A percentile compares a stretch with the other conserved stretches of the same genome.
Conservation (phyloP, 1,140 invertebrate species). For the Pseudoatta argentina region DNA sequence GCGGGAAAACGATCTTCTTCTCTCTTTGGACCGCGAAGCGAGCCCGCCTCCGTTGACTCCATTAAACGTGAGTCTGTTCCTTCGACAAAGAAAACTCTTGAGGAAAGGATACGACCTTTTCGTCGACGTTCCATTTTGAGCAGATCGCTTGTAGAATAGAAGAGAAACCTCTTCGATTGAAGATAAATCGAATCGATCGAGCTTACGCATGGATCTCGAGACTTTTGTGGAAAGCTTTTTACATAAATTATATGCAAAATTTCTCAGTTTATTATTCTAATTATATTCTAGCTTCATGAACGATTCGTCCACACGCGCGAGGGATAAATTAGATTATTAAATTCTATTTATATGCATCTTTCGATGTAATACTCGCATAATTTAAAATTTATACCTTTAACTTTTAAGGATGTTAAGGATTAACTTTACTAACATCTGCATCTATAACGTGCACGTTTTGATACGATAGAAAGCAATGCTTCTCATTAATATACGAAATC, state of each 20-base stretch:
- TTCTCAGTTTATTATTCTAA: constrained; percentile 7
- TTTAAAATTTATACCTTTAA: not conserved
- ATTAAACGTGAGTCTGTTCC: constrained; percentile 69
- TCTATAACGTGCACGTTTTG: not conserved
- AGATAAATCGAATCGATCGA: constrained; percentile 17
- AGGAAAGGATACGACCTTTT: constrained; percentile 44
- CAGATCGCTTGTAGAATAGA: constrained; percentile 11
- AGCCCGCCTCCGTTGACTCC: constrained; percentile 56
- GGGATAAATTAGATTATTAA: not conserved
- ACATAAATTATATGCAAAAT: constrained; percentile 9
- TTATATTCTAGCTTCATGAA: not conserved
- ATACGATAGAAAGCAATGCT: not conserved
- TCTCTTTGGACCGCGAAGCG: constrained; percentile 47
- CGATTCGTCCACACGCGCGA: no score
- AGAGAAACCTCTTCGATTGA: constrained; percentile 35
- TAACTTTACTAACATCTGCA: not conserved
- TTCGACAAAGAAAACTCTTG: constrained; percentile 43
- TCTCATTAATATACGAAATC: constrained; percentile 18
- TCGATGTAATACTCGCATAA: not conserved
- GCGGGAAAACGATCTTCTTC: constrained; percentile 72
- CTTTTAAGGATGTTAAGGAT: not conserved
- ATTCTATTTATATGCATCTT: not conserved
- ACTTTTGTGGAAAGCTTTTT: not conserved
- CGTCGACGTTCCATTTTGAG: constrained; percentile 33
- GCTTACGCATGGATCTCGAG: constrained; percentile 6